phyloP scores from a whole-genome alignment of 2,888 invertebrate species.

The Pristionchus maxplancki region DNA sequence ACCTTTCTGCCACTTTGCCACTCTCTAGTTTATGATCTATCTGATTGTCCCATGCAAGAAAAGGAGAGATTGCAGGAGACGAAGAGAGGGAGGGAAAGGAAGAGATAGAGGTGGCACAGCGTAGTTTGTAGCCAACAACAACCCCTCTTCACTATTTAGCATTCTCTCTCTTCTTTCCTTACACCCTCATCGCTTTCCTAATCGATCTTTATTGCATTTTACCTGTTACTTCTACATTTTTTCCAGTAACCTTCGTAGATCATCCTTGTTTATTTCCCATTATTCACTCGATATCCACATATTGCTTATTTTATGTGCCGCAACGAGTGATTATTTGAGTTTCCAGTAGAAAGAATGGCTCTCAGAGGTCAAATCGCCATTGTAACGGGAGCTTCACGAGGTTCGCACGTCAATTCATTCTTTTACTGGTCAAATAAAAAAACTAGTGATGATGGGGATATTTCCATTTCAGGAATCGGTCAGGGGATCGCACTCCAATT shows the following conservation, averaged over 20 bases:
- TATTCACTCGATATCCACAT: background rate
- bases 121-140: conserved; percentile 60
- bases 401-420: conserved; percentile 38
- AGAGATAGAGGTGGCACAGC: background rate
- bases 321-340: conserved; percentile 3
- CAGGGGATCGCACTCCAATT: conserved; percentile 67
- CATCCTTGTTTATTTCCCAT: background rate
- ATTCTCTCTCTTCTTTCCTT: background rate
- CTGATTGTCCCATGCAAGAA: background rate
- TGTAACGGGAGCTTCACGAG: conserved; percentile 70
- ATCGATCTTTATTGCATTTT: background rate
- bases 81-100: conserved; percentile 53
- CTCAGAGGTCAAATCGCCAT: conserved; percentile 63
- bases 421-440: background rate
- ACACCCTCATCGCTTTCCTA: background rate
- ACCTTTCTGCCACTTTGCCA: conserved; percentile 15
- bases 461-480: conserved; percentile 52
- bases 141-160: conserved; percentile 52
- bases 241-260: no score
- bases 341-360: conserved; percentile 53
- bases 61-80: conserved; percentile 4
- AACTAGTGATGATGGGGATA: background rate
- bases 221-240: background rate
- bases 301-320: background rate
- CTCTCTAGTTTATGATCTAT: background rate